Conservation (phyloP, 2,888 invertebrate genomes). For the Leptopilina myrica region DNA sequence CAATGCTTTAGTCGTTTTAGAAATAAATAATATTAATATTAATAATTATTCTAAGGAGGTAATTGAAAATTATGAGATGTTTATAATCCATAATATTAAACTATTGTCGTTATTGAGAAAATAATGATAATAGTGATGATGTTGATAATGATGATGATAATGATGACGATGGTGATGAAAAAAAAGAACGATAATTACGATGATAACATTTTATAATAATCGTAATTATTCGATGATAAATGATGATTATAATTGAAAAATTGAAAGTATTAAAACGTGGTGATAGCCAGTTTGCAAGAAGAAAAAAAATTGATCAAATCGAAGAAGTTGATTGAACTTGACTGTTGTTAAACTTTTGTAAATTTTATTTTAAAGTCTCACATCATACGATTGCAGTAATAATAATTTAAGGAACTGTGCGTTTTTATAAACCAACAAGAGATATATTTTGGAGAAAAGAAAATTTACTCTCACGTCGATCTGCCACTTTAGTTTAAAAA, state of each 20-base stretch:
- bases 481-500: no score
- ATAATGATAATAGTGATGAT: not conserved
- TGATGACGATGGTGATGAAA: no score
- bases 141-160: no score
- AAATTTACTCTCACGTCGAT: no score
- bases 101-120: not conserved
- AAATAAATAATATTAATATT: constrained; percentile 42
- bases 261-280: constrained; percentile 53
- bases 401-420: not conserved
- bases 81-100: no score
- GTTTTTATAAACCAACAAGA: constrained; percentile 6
- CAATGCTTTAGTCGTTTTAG: constrained; percentile 60
- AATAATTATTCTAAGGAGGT: constrained; percentile 15
- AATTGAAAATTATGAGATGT: no score
- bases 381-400: not conserved
- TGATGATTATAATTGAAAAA: constrained; percentile 47
- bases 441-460: not conserved
- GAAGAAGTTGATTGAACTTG: constrained; percentile 8
- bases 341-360: constrained; percentile 22
- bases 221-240: no score
- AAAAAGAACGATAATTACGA: no score
- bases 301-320: constrained; percentile 4
- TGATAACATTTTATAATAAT: no score
- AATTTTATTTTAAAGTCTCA: constrained; percentile 29
- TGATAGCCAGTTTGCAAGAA: constrained; percentile 17